Evolutionary conservation across 2,888 invertebrate genomes (phyloP).

Genomic region (Biston stratarius): DNA sequence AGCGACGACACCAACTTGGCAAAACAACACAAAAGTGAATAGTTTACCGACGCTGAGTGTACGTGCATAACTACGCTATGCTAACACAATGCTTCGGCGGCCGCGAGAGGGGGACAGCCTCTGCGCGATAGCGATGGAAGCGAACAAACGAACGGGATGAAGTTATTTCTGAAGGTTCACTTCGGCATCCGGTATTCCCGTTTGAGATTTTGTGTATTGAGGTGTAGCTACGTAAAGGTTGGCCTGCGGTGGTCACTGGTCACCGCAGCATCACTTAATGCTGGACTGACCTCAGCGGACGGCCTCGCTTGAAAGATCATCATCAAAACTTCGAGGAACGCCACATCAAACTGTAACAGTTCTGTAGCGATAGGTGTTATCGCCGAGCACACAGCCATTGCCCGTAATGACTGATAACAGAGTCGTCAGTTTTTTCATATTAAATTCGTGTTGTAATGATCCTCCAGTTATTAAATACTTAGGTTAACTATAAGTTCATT

Average conservation of each 20-base stretch:
- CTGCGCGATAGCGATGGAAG: slow-evolving; percentile 23
- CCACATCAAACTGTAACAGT: not conserved
- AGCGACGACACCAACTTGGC: slow-evolving; percentile 73
- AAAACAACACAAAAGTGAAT: slow-evolving; percentile 75
- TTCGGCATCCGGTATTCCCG: slow-evolving; percentile 79
- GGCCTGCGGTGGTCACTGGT: slow-evolving; percentile 60
- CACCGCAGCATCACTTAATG: slow-evolving; percentile 46
- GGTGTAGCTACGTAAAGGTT: slow-evolving; percentile 64
- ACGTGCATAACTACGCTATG: slow-evolving; percentile 64
- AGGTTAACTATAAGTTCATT: no score
- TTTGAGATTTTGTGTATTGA: slow-evolving; percentile 72
- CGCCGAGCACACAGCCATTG: no score
- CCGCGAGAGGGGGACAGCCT: slow-evolving; percentile 57
- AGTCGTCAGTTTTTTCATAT: no score
- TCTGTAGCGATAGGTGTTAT: no score
- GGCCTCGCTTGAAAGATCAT: slow-evolving; percentile 13
- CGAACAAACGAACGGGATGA: slow-evolving; percentile 58
- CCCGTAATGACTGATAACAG: no score
- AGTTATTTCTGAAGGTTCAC: slow-evolving; percentile 53
- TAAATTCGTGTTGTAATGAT: no score
- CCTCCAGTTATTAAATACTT: no score
- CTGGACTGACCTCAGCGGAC: slow-evolving; percentile 60
- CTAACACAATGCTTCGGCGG: slow-evolving; percentile 38
- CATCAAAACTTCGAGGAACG: not conserved
- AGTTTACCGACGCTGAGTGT: slow-evolving; percentile 64